Conservation (phyloP, 2,797 vertebrate genomes). For the Pachyuromys duprasi region DNA sequence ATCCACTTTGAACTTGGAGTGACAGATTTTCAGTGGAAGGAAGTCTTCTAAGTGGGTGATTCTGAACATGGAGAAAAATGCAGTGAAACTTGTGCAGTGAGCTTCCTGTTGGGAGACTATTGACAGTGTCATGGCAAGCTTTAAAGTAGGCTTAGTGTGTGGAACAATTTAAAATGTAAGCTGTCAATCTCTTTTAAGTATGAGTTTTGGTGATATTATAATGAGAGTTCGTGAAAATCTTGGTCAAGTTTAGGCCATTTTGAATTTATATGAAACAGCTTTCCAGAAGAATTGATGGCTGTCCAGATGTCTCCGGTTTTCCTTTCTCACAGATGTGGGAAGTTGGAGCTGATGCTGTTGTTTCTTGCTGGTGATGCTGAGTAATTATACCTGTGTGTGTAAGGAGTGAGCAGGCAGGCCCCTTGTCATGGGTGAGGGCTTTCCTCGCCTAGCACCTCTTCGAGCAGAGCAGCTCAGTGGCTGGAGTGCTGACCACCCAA, state of each 20-base stretch:
- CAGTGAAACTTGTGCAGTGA: constrained; percentile 34
- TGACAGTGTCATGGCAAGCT: constrained; percentile 2
- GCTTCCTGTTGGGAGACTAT: constrained; percentile 58
- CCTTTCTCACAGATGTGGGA: constrained; percentile 47
- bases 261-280: constrained; percentile 43
- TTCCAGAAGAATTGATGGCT: constrained; percentile 47
- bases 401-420: constrained; percentile 22
- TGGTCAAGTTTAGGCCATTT: constrained; percentile 46
- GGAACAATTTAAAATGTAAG: constrained; percentile 31
- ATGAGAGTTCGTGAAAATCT: constrained; percentile 49
- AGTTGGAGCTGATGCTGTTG: constrained; percentile 54
- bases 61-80: constrained; percentile 38
- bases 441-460: constrained; percentile 50
- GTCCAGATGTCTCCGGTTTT: neutral
- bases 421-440: constrained; percentile 11
- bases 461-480: constrained; percentile 10
- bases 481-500: constrained; percentile 64
- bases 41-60: constrained; percentile 53
- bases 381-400: constrained; percentile 50
- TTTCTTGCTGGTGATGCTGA: constrained; percentile 40
- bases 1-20: constrained; percentile 57
- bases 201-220: constrained; percentile 26
- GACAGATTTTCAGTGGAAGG: constrained; percentile 55
- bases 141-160: constrained; percentile 40
- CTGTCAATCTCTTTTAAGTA: constrained; percentile 41